A percentile compares a stretch with the other conserved stretches of the same genome.
These are phyloP conservation scores for Phymatocera aterrima DNA, from an alignment of 2,888 invertebrate genomes.

Conservation along the genomic window DNA sequence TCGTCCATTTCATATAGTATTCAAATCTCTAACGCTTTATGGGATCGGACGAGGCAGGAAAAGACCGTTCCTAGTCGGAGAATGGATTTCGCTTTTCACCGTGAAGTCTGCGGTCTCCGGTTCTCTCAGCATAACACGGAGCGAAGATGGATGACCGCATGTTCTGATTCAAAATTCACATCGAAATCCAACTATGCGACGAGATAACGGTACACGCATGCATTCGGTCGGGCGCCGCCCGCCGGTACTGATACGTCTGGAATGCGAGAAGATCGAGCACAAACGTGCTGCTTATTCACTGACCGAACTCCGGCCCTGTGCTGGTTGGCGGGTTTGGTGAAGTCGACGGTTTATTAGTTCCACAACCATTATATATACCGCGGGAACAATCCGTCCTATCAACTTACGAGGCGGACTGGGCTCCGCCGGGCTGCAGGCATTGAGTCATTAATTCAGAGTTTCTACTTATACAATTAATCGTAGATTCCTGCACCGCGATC, in stretches of 20 bases:
- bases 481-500: constrained; percentile 32
- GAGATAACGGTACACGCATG: constrained; percentile 22
- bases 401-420: neutral
- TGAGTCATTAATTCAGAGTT: constrained; percentile 33
- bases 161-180: neutral
- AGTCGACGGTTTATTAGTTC: constrained; percentile 40
- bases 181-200: neutral
- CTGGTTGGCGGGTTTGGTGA: neutral
- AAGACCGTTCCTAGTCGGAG: no score
- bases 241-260: constrained; percentile 39
- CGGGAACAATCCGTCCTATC: constrained; percentile 34
- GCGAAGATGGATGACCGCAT: constrained; percentile 15
- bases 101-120: no score
- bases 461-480: constrained; percentile 42
- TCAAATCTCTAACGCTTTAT: no score
- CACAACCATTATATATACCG: neutral
- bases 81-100: no score
- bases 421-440: no score
- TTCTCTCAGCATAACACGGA: neutral
- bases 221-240: neutral
- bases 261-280: constrained; percentile 13
- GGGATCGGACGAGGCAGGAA: no score
- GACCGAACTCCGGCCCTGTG: neutral
- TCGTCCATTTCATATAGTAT: no score
- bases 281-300: constrained; percentile 4